Base-by-base conservation (phyloP, 23 tunicate species). In the Halocynthia aurantium region DNA sequence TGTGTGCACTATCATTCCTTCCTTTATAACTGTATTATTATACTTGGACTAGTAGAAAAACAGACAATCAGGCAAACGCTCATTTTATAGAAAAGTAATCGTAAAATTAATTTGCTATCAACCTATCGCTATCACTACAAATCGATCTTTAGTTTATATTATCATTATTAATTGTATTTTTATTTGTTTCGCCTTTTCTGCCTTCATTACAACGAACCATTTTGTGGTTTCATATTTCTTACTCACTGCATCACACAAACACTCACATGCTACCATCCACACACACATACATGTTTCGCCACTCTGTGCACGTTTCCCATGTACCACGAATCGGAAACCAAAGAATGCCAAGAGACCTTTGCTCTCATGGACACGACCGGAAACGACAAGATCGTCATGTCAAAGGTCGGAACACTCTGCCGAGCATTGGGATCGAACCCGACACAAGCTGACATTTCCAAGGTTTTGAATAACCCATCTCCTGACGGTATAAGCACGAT, bases 381-480 rank as follows among this genome's bases (percentile, higher is more conserved):
- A 22, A 94, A 88, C 13, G 91, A 89, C 78, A 81, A 75, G 76
- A 94, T 94, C 82, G 83, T 84, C 7, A 76, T 84, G 56, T 64
- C 63, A 71, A 88, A 81, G 78, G 99, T 90, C 7, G 99, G 99
- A 7, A 94, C 93, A 75, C 87, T 93, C 77, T 85, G 88, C 68
- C 77, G 99, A 72, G 99, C 99, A 53, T 82, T 94, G 61, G 99
- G 99, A 53, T 88, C 84, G 73, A 94, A 94, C 61, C 99, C 99
- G 55, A 94, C 99, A 55, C 85, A 94, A 51, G 95, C 95, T 15
- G 96, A 88, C 52, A 91, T 94, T 52, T 67, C 85, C 6, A 94
- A 94, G 64, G 99, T 94, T 68, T 78, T 94, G 52, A 94, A 94
- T 57, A 88, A 88, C 52, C 99, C 99, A 10, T 77, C 86, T 15